Conservation (phyloP, 2,888 invertebrate genomes). For the Nezara viridula region DNA sequence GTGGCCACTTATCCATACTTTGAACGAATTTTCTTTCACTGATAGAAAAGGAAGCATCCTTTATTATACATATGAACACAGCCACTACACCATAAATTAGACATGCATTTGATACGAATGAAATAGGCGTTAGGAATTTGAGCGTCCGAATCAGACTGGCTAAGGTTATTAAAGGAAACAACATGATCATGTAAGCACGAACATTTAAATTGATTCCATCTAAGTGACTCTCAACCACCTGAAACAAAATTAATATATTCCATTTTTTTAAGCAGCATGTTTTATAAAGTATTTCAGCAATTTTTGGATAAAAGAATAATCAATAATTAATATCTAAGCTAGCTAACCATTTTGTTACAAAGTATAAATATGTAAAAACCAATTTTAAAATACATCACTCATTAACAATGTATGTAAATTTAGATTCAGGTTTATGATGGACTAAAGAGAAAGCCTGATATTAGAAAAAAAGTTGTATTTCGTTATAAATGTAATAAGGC, state of each 20-base stretch:
- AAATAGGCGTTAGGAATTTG: constrained; percentile 83
- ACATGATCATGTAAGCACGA: constrained; percentile 80
- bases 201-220: constrained; percentile 69
- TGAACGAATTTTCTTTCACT: constrained; percentile 74
- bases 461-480: no score
- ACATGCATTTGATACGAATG: constrained; percentile 82
- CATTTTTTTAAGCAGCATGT: not conserved
- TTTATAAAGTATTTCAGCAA: not conserved
- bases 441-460: no score
- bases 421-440: not conserved
- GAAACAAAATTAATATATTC: constrained; percentile 66
- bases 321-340: not conserved
- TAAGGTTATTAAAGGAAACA: constrained; percentile 80
- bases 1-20: constrained; percentile 74
- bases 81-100: constrained; percentile 76
- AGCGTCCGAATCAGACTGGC: constrained; percentile 83
- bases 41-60: constrained; percentile 66
- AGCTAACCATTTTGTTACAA: no score
- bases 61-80: not conserved
- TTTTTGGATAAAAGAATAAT: not conserved
- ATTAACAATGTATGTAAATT: no score
- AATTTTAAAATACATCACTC: no score
- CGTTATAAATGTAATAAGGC: no score
- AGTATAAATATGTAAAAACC: no score
- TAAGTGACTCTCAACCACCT: constrained; percentile 78